phyloP scores from a whole-genome alignment of 2,113 vertebrate species.

The Hemibates koningsi region DNA sequence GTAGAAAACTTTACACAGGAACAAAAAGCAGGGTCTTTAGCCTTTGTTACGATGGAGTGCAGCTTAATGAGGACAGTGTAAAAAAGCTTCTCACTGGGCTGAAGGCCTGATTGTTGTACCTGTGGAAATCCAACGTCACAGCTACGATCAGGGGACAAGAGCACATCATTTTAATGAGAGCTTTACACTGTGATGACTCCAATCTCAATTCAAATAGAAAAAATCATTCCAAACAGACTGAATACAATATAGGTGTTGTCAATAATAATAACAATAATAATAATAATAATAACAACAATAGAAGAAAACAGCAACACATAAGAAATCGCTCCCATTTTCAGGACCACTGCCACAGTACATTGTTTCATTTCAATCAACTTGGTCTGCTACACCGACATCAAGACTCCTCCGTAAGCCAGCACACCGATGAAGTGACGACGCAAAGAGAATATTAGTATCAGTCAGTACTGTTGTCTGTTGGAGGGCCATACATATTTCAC shows the following conservation, averaged over 20 bases:
- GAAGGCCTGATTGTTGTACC: not conserved
- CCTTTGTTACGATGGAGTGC: not conserved
- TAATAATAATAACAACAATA: not conserved
- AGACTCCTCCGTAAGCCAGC: not conserved
- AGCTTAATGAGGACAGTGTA: not conserved
- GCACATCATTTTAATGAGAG: not conserved
- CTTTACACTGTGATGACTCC: not conserved
- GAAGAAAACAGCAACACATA: not conserved
- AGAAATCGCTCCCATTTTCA: not conserved
- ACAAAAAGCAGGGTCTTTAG: not conserved
- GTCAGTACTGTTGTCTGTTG: not conserved
- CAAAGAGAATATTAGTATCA: not conserved
- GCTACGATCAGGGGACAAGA: not conserved
- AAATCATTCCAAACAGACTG: not conserved
- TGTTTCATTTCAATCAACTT: not conserved
- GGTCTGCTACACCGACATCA: not conserved
- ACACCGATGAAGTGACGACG: not conserved
- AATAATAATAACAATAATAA: not conserved
- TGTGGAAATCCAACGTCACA: not conserved
- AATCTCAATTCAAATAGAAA: not conserved
- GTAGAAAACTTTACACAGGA: not conserved
- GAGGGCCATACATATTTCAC: not conserved
- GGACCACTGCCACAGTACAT: not conserved
- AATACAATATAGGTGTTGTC: slow-evolving; percentile 5
- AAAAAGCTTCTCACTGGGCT: not conserved